These are phyloP conservation scores for Iphiclides podalirius DNA, from an alignment of 2,888 invertebrate species.

Conservation along the genomic window DNA sequence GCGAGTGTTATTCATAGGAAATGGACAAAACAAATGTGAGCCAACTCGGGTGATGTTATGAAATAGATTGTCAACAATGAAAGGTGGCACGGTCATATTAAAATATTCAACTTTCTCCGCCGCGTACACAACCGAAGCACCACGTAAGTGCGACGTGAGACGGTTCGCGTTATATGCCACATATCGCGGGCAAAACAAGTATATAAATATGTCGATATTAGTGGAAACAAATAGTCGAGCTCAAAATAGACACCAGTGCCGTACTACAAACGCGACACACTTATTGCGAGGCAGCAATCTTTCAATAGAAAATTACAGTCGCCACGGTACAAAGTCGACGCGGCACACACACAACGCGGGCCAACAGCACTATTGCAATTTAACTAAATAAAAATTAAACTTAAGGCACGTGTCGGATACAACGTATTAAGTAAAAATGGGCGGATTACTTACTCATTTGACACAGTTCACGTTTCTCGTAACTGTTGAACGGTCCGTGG, in stretches of 20 bases:
- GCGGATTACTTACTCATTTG: conserved; percentile 55
- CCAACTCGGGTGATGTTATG: conserved; percentile 41
- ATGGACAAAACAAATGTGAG: conserved; percentile 30
- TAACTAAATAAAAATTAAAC: conserved; percentile 43
- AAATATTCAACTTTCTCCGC: conserved; percentile 42
- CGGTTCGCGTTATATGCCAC: conserved; percentile 3
- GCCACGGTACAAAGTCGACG: conserved; percentile 44
- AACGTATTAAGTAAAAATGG: conserved; percentile 41
- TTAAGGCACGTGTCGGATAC: conserved; percentile 60
- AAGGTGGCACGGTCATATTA: conserved; percentile 40
- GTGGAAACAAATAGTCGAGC: conserved; percentile 45
- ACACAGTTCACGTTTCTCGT: conserved; percentile 46
- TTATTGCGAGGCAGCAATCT: conserved; percentile 23
- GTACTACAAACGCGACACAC: conserved; percentile 52
- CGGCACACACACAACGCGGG: conserved; percentile 31
- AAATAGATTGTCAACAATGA: conserved; percentile 56
- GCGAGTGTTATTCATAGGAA: neutral
- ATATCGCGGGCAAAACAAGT: conserved; percentile 11
- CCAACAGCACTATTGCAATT: conserved; percentile 45
- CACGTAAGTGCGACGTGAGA: conserved; percentile 8
- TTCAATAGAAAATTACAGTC: conserved; percentile 22
- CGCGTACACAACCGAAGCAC: neutral
- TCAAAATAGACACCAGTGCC: conserved; percentile 65
- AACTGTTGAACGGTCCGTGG: conserved; percentile 33
- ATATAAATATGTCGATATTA: conserved; percentile 34